Evolutionary conservation across 2,888 invertebrate species (phyloP).

Genomic region (Drosophila demipolita): DNA sequence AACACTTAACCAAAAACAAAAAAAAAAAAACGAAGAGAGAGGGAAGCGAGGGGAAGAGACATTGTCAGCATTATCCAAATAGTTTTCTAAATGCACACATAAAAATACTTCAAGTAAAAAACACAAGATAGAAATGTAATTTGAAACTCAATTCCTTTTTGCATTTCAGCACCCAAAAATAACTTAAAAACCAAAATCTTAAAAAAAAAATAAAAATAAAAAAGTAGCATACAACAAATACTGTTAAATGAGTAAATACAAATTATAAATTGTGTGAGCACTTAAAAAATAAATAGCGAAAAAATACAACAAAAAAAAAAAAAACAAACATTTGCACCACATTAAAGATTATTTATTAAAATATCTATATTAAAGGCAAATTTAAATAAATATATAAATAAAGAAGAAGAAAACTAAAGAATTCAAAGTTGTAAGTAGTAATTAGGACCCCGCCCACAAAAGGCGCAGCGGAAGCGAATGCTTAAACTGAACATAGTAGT

Average conservation of each 20-base stretch:
- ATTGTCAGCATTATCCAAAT: slow-evolving; percentile 57
- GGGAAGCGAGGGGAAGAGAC: slow-evolving; percentile 3
- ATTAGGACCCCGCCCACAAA: slow-evolving; percentile 42
- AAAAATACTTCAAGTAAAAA: slow-evolving; percentile 56
- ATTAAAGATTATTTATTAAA: slow-evolving; percentile 33
- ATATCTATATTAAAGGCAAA: slow-evolving; percentile 24
- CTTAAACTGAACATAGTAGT: slow-evolving; percentile 76
- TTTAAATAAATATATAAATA: slow-evolving; percentile 18
- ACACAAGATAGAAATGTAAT: slow-evolving; percentile 38
- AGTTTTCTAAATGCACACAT: slow-evolving; percentile 63
- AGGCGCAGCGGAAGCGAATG: slow-evolving; percentile 11
- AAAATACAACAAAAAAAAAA: slow-evolving; percentile 2
- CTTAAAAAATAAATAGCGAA: slow-evolving; percentile 23
- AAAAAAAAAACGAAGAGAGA: slow-evolving; percentile 15
- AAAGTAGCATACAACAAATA: background rate
- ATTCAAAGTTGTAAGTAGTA: slow-evolving; percentile 58
- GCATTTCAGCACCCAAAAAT: slow-evolving; percentile 29
- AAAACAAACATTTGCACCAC: slow-evolving; percentile 33
- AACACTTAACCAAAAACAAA: slow-evolving; percentile 57
- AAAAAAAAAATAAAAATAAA: slow-evolving; percentile 1
- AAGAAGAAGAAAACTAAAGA: slow-evolving; percentile 7
- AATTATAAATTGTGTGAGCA: slow-evolving; percentile 33
- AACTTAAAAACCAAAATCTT: background rate
- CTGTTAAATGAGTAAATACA: slow-evolving; percentile 25
- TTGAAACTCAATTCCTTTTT: slow-evolving; percentile 32